Base-by-base conservation (phyloP, 2,888 invertebrate species). In the Thysanoteuthis rhombus region DNA sequence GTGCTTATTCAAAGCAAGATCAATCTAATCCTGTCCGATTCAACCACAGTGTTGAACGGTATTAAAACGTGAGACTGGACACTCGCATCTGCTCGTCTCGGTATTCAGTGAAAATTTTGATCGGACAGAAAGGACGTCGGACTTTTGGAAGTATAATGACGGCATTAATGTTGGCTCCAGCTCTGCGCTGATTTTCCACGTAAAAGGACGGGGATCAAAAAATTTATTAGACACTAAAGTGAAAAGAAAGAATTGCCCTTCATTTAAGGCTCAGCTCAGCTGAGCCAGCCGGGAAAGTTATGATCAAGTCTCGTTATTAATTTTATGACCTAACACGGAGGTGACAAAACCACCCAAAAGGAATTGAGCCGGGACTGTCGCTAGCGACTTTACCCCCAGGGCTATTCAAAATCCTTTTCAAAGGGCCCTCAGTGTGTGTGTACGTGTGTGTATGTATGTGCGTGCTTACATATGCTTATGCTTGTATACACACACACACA, bases 171-270 rank as follows among this genome's bases (percentile, higher is more conserved):
- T 75, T 75, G 75, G 36, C 75, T n/a, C 75, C 75, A 75, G 19
- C 75, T 75, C 75, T 75, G 75, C n/a, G 75, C 75, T 75, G 75
- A 36, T 75, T 75, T 75, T 75, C 75, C 75, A 12, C 75, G 75
- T 75, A 75, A 75, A 75, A 75, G 25, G 52, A 52, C n/a, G 16
- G n/a, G n/a, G 75, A 75, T 75, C 75, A 75, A 75, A 75, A 75
- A 75, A 75, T 75, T 75, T 75, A 75, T 75, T 75, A 75, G 75
- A n/a, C 75, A n/a, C 75, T 75, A 75, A 75, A 75, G n/a, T 75
- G 52, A 52, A 52, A 75, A 75, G 75, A 75, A 75, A 75, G n/a
- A 75, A 75, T 75, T 36, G 75, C 12, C n/a, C n/a, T 75, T n/a
- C 75, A 75, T 75, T 75, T 75, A 75, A 75, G 36, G 75, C 75